Evolutionary conservation across 1,140 invertebrate species (phyloP), one percentile per base, ranked within the genome.

Genomic region (Bombus soroeensis): DNA sequence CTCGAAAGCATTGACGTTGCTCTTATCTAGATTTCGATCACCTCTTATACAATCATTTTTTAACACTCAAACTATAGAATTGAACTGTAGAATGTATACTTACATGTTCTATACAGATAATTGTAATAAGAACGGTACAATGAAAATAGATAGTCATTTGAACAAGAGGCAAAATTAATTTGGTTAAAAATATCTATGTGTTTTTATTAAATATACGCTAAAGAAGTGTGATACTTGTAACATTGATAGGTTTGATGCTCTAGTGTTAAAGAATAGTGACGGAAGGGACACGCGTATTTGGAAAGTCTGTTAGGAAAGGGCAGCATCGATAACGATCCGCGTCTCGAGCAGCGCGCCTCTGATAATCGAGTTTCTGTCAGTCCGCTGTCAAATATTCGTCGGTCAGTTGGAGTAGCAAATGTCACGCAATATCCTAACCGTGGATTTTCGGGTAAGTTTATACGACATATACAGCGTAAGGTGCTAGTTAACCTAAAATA

Each of bases 241-340:
- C 28, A n/a, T 13, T 28, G 59, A 62, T n/a, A 28, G 28, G 28
- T 62, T n/a, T 62, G 3, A 5, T 62, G n/a, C 10, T n/a, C 28
- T 12, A 13, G 12, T 5, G 0, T 28, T 28, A 53, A 28, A 12
- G 37, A 39, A 70, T 18, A 6, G 39, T 8, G 0, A 41, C 25
- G 39, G 13, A 13, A 72, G 28, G 5, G 70, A 72, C 28, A 43
- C 39, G 39, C 28, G 37, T 71, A 71, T 43, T 34, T 47, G 25
- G 28, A 13, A 47, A 43, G n/a, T 59, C 34, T 66, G 68, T 41
- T 10, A 34, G 80, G 70, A 74, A 81, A 78, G 62, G 74, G 39
- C n/a, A 84, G 83, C 66, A 84, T 84, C 83, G 76, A 88, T 88
- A 82, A 66, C 88, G 87, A 83, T 66, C 62, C 80, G 81, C 41